These are phyloP conservation scores for Drosophila greeni DNA, from an alignment of 2,888 invertebrate genomes.

Conservation along the genomic window DNA sequence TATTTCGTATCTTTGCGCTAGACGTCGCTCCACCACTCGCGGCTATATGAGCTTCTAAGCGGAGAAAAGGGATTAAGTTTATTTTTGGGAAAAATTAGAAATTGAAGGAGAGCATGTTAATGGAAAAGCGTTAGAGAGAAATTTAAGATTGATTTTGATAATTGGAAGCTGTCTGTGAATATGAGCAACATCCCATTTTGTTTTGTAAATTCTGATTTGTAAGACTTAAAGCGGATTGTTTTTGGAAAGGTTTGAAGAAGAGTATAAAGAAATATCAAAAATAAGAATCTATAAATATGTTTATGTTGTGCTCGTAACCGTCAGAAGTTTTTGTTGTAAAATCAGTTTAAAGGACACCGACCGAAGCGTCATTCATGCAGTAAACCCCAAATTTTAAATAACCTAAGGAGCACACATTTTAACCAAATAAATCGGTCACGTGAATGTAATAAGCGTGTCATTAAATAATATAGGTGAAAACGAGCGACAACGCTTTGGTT, in stretches of 20 bases:
- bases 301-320: slow-evolving; percentile 32
- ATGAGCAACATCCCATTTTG: slow-evolving; percentile 29
- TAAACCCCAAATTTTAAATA: slow-evolving; percentile 20
- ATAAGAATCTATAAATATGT: slow-evolving; percentile 25
- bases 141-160: slow-evolving; percentile 71
- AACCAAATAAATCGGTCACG: slow-evolving; percentile 48
- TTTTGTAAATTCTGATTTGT: slow-evolving; percentile 42
- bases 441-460: slow-evolving; percentile 37
- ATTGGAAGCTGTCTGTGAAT: slow-evolving; percentile 56
- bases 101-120: slow-evolving; percentile 13
- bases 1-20: slow-evolving; percentile 94
- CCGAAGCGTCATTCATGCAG: slow-evolving; percentile 24
- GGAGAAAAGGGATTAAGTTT: slow-evolving; percentile 1
- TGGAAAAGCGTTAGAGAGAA: slow-evolving; percentile 62
- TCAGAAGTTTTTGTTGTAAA: slow-evolving; percentile 26
- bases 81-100: slow-evolving; percentile 10
- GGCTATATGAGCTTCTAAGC: slow-evolving; percentile 82
- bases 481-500: slow-evolving; percentile 8
- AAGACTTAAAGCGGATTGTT: slow-evolving; percentile 26
- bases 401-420: slow-evolving; percentile 36
- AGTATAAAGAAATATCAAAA: slow-evolving; percentile 7
- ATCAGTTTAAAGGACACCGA: slow-evolving; percentile 17
- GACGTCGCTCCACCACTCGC: slow-evolving; percentile 88
- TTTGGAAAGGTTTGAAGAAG: slow-evolving; percentile 1
- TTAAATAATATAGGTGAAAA: slow-evolving; percentile 23